Conservation (phyloP, 2,113 vertebrate genomes). For the Tragelaphus strepsiceros region DNA sequence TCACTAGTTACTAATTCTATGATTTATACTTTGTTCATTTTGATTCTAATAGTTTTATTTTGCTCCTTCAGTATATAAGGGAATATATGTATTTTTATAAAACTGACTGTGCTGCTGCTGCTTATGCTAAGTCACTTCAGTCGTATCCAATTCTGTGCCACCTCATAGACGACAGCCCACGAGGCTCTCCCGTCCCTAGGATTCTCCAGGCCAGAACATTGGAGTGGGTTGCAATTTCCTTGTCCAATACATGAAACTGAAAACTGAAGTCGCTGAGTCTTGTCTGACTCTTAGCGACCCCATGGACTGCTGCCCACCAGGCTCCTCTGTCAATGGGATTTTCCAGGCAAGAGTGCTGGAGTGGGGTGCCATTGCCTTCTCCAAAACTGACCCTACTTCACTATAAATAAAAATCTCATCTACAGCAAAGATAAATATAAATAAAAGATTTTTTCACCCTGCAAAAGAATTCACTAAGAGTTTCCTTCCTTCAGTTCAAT, state of each 20-base stretch:
- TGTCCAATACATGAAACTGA: too few relatives aligned
- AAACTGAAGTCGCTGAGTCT: too few relatives aligned
- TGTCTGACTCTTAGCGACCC: too few relatives aligned
- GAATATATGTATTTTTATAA: neutral
- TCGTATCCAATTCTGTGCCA: too few relatives aligned
- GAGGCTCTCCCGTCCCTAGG: too few relatives aligned
- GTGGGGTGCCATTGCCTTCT: neutral
- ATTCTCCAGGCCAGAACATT: too few relatives aligned
- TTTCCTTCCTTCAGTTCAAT: neutral
- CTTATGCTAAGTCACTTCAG: too few relatives aligned
- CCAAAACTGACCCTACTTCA: neutral
- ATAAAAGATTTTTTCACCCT: neutral
- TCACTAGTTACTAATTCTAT: neutral
- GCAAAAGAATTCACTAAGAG: neutral
- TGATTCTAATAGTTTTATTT: neutral
- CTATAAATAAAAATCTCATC: neutral
- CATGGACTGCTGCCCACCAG: too few relatives aligned
- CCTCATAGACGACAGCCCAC: too few relatives aligned
- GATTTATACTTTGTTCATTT: neutral
- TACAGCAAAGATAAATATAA: neutral
- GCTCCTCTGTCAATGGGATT: too few relatives aligned
- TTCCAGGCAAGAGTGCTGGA: too few relatives aligned
- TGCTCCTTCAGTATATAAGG: neutral
- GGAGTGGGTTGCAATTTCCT: too few relatives aligned
- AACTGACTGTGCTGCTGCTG: neutral